Conservation (phyloP, 2,113 vertebrate genomes). For the Agelaius phoeniceus region DNA sequence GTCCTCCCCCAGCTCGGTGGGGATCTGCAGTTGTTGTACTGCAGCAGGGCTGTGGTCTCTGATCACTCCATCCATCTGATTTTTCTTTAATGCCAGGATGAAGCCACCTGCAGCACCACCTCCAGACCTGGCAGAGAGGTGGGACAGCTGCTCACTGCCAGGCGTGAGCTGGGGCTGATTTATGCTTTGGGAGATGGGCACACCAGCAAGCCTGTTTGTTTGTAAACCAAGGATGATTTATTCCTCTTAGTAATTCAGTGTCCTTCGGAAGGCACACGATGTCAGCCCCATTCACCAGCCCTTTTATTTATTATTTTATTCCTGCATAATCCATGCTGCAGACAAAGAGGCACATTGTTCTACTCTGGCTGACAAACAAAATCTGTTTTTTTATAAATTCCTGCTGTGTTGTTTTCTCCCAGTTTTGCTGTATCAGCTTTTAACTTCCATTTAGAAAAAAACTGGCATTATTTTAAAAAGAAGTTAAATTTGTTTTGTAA, state of each 20-base stretch:
- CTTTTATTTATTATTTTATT: constrained; percentile 44
- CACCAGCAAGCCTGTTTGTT: not conserved
- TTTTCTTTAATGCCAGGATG: not conserved
- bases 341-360: constrained; percentile 28
- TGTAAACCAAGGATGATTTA: not conserved
- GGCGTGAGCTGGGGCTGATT: not conserved
- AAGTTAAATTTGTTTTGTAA: not conserved
- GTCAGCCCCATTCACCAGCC: constrained; percentile 6
- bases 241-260: not conserved
- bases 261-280: not conserved
- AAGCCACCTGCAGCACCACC: not conserved
- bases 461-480: not conserved
- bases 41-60: not conserved
- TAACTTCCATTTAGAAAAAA: not conserved
- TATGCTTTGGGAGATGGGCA: not conserved
- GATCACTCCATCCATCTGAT: not conserved
- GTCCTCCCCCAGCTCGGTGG: rapidly evolving
- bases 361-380: not conserved
- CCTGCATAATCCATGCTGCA: not conserved
- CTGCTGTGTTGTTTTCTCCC: not conserved
- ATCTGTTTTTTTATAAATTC: not conserved
- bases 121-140: not conserved
- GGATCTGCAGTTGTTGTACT: rapidly evolving
- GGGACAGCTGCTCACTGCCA: not conserved
- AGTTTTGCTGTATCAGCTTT: constrained; percentile 11